These are phyloP conservation scores for Lysiphlebus fabarum DNA, from an alignment of 1,140 invertebrate genomes.

Conservation along the genomic window DNA sequence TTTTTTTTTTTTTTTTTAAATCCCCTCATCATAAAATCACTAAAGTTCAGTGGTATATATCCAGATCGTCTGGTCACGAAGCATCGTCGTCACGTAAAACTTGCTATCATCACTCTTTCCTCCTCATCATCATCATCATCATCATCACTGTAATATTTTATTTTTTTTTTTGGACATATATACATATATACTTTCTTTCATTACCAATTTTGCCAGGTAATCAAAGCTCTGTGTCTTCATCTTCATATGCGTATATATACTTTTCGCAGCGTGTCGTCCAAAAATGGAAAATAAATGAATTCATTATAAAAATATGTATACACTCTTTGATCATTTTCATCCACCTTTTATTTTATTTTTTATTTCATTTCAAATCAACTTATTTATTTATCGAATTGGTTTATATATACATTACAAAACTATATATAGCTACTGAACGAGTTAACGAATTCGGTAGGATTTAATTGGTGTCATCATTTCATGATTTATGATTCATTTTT, in stretches of 20 bases:
- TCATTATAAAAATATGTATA: not conserved
- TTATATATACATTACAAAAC: no score
- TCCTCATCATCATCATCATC: not conserved
- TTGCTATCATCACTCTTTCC: not conserved
- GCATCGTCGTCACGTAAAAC: no score
- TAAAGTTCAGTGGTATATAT: no score
- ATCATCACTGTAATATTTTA: no score
- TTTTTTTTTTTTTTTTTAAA: slow-evolving; percentile 1
- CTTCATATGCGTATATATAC: not conserved
- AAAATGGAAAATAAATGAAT: slow-evolving; percentile 3
- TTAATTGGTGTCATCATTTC: slow-evolving; percentile 3
- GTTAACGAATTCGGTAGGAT: not conserved
- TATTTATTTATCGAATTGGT: no score
- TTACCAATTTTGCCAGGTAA: not conserved
- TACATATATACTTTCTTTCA: not conserved
- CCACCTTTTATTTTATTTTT: not conserved
- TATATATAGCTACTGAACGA: no score
- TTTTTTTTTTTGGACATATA: no score
- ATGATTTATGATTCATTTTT: not conserved
- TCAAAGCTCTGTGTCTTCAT: not conserved
- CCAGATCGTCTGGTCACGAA: no score
- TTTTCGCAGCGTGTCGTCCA: slow-evolving; percentile 1
- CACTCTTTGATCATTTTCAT: not conserved
- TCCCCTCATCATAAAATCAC: slow-evolving; percentile 1
- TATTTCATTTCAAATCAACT: no score